Percentiles rank a stretch among this genome's conserved stretches.
phyloP scores from a whole-genome alignment of 2,888 invertebrate genomes.

The Agrilus biguttatus region DNA sequence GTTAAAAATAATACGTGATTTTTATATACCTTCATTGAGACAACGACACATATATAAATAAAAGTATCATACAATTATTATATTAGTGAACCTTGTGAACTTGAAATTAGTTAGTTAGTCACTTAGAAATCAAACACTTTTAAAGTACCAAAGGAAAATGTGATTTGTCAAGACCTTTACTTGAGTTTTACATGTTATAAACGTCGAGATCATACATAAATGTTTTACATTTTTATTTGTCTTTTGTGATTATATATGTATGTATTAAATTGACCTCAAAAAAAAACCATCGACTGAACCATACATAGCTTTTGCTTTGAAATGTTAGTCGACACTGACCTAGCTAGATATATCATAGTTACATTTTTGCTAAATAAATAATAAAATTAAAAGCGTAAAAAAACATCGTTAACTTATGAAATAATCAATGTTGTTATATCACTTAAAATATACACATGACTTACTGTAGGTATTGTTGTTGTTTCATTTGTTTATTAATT shows the following conservation, averaged over 20 bases:
- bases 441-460: conserved; percentile 26
- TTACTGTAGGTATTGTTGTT: conserved; percentile 33
- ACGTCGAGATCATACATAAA: background rate
- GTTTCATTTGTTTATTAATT: conserved; percentile 22
- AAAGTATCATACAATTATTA: background rate
- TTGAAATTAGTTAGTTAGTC: conserved; percentile 6
- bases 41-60: conserved; percentile 32
- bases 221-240: no score
- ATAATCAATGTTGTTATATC: conserved; percentile 56
- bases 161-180: background rate
- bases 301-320: no score
- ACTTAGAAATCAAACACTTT: conserved; percentile 2
- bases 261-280: background rate
- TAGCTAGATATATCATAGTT: conserved; percentile 12
- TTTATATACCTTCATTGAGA: conserved; percentile 19
- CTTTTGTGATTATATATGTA: no score
- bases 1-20: no score
- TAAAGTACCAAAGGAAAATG: conserved; percentile 6
- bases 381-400: conserved; percentile 14
- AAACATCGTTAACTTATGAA: conserved; percentile 42
- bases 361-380: conserved; percentile 22
- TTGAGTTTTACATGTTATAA: background rate
- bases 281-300: background rate
- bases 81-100: background rate
- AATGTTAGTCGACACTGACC: no score